Percentiles rank a stretch among this genome's conserved stretches.
Evolutionary conservation across 2,888 invertebrate genomes (phyloP).

Genomic region (Podotricha telesiphe): DNA sequence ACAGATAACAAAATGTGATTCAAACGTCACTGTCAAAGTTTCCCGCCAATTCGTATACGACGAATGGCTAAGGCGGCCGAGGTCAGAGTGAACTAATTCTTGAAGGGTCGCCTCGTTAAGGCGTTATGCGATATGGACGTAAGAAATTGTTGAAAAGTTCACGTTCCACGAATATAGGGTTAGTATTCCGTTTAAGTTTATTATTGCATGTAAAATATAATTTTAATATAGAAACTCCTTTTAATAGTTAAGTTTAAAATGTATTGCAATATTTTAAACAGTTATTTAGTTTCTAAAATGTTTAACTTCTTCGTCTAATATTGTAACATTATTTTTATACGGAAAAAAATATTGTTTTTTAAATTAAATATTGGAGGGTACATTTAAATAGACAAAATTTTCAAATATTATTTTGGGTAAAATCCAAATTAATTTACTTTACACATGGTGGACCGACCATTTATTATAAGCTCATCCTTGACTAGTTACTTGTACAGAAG

Average conservation of each 20-base stretch:
- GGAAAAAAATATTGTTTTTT: too few species aligned
- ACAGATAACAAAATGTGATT: slow-evolving; percentile 42
- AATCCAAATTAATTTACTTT: not conserved
- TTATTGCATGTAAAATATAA: too few species aligned
- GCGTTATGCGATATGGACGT: slow-evolving; percentile 56
- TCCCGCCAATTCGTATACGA: slow-evolving; percentile 62
- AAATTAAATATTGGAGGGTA: too few species aligned
- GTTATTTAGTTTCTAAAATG: too few species aligned
- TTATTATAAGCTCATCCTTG: not conserved
- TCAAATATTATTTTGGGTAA: too few species aligned
- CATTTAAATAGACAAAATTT: not conserved
- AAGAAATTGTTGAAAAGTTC: slow-evolving; percentile 41
- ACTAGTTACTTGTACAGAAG: not conserved
- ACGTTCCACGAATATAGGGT: slow-evolving; percentile 36
- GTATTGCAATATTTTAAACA: not conserved
- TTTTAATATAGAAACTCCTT: too few species aligned
- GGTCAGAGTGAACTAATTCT: slow-evolving; percentile 61
- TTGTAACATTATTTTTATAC: too few species aligned
- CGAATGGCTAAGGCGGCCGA: slow-evolving; percentile 65
- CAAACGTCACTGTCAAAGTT: slow-evolving; percentile 50
- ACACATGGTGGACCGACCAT: not conserved
- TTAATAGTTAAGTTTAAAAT: not conserved
- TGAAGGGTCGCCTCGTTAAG: slow-evolving; percentile 56
- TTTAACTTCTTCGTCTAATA: too few species aligned
- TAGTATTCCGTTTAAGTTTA: not conserved